Base-by-base conservation (phyloP, 2,888 invertebrate species). In the Harpalus rufipes region DNA sequence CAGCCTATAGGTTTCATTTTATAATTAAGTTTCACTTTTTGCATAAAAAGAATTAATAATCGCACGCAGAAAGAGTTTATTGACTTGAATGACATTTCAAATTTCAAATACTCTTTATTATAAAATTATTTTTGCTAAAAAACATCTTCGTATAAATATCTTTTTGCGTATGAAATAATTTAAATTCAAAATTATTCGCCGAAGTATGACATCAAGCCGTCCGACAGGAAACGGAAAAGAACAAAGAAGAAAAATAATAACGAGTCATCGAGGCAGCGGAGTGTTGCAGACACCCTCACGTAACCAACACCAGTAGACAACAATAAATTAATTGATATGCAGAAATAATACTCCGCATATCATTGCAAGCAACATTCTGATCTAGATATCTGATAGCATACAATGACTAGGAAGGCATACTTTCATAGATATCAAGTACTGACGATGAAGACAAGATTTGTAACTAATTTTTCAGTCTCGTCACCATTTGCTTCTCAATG, bases 251-350 rank as follows among this genome's bases (percentile, higher is more conserved):
- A 78, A 78, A 78, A 78, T 58, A 78, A 78, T 58, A 78, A 58
- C 76, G 58, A 78, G 58, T 58, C 58, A 56, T 58, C 58, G 78
- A 58, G 7, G 58, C 78, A 78, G 21, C 78, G 56, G 12, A 78
- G 58, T 56, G 56, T 58, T 78, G 56, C 56, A 78, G 21, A 78
- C 58, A 78, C 58, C 58, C 58, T 78, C 58, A 32, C 78, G n/a
- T 32, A 78, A 78, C 78, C 32, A 78, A 78, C 78, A 78, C 78
- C 78, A 74, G 72, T 78, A 58, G 58, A 78, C 78, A 78, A 78
- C 78, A 78, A 78, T 78, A 78, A 78, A 78, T 78, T 78, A 78
- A 78, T 78, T 78, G 78, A 78, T 78, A 78, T 78, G 78, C 78
- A 78, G 56, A 78, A 78, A 78, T 78, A 78, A 58, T 56, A 78